Evolutionary conservation across 2,888 invertebrate species (phyloP).

Genomic region (Oscheius onirici): DNA sequence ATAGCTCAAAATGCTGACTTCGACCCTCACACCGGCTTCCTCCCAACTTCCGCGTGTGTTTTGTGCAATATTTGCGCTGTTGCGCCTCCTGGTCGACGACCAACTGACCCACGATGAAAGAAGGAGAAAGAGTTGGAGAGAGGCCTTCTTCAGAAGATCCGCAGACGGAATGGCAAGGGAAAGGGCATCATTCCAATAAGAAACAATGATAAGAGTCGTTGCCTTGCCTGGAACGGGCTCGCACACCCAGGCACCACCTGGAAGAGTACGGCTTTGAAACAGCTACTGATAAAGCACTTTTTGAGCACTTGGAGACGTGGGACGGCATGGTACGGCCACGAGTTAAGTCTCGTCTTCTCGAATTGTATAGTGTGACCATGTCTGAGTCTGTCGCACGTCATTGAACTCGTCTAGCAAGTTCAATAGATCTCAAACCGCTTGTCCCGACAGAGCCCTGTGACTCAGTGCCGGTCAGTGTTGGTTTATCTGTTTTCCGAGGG

Average conservation of each 20-base stretch:
- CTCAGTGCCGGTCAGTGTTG: too few species aligned
- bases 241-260: constrained; percentile 27
- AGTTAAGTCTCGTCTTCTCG: too few species aligned
- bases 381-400: too few species aligned
- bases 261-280: constrained; percentile 9
- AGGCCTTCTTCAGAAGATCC: not conserved
- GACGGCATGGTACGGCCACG: not conserved
- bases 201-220: not conserved
- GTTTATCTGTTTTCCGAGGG: too few species aligned
- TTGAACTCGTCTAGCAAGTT: too few species aligned
- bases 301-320: not conserved
- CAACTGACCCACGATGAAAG: constrained; percentile 20
- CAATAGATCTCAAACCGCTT: too few species aligned
- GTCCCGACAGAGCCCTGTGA: too few species aligned
- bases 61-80: constrained; percentile 30
- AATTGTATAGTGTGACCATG: too few species aligned
- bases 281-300: constrained; percentile 18
- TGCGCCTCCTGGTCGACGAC: constrained; percentile 16
- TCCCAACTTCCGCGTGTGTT: constrained; percentile 27
- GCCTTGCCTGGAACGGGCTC: constrained; percentile 24
- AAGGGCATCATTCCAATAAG: not conserved
- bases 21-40: not conserved
- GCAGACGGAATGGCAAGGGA: not conserved
- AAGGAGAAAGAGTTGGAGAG: not conserved
- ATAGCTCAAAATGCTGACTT: too few species aligned